Base-by-base conservation (phyloP, 2,888 invertebrate genomes). In the Glaucopsyche alexis region DNA sequence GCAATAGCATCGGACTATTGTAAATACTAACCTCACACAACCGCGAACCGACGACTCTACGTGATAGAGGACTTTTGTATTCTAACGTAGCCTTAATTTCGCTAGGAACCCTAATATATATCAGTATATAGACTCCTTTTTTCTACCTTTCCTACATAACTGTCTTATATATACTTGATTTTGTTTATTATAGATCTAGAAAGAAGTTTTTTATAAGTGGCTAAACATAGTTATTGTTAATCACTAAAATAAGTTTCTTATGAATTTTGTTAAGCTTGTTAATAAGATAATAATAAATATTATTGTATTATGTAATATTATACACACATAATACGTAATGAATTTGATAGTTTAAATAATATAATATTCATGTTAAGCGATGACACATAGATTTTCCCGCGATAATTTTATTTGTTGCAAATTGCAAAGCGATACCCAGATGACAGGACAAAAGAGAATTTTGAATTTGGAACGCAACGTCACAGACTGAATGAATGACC, bases 401-500 rank as follows among this genome's bases (percentile, higher is more conserved):
- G 13, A 60, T 55, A 16, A 55, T 19, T 55, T 55, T n/a, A n/a
- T 55, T 47, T 11, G 13, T 11, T 13, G 42, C 6, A 42, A 5
- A 4, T 2, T 47, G 60, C 60, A 60, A 29, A 38, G 60, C 42
- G 45, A 29, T 11, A 60, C 60, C 69, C 69, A 29, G 29, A 13
- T 69, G 14, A 47, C 9, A 55, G 66, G 38, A 42, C 50, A 67
- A 65, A 67, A 72, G 38, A 52, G 52, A 75, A 65, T 67, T 73
- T 73, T 29, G 70, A 74, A 73, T 71, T 74, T 72, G 1, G 73
- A 74, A 55, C 29, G 71, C 60, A 40, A 29, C 66, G 64, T 7
- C 65, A 76, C 52, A 74, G 75, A 74, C 74, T 70, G 72, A 74
- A 76, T 75, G 75, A 75, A 71, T 60, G 74, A 74, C 71, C 47